These are phyloP conservation scores for Tetrao urogallus DNA, from an alignment of 2,113 vertebrate species.

Conservation along the genomic window DNA sequence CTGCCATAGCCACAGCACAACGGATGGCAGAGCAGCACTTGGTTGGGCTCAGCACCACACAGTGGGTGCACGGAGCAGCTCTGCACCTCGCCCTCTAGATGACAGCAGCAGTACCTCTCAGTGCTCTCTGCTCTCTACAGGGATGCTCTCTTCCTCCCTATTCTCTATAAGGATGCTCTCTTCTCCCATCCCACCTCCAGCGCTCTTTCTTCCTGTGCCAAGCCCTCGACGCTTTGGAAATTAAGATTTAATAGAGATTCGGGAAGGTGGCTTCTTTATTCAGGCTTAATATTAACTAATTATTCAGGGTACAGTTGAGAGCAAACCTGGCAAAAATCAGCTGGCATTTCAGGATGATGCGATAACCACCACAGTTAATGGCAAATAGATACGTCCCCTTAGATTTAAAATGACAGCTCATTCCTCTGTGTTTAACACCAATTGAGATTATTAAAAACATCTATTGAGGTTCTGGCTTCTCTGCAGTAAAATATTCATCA, in stretches of 20 bases:
- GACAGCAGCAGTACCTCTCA: background rate
- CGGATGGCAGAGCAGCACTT: background rate
- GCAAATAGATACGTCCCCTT: background rate
- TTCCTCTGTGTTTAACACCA: slow-evolving; percentile 7
- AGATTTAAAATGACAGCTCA: slow-evolving; percentile 7
- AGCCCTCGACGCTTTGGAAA: fast-evolving
- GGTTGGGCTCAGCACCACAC: background rate
- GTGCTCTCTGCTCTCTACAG: background rate
- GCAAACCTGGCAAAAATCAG: background rate
- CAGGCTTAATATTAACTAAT: background rate
- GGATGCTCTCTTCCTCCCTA: background rate
- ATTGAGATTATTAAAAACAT: slow-evolving; percentile 14
- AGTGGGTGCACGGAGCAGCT: background rate
- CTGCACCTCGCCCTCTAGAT: background rate
- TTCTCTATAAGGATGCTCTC: background rate
- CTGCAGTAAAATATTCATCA: background rate
- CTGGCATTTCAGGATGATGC: background rate
- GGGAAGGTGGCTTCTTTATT: background rate
- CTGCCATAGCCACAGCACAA: background rate
- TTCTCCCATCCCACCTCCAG: background rate
- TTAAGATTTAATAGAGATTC: background rate
- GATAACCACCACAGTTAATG: background rate
- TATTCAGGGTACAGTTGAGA: background rate
- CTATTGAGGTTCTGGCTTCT: background rate
- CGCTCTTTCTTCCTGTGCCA: background rate